Evolutionary conservation across 2,113 vertebrate species (phyloP).

Genomic region (Notiomystis cincta): DNA sequence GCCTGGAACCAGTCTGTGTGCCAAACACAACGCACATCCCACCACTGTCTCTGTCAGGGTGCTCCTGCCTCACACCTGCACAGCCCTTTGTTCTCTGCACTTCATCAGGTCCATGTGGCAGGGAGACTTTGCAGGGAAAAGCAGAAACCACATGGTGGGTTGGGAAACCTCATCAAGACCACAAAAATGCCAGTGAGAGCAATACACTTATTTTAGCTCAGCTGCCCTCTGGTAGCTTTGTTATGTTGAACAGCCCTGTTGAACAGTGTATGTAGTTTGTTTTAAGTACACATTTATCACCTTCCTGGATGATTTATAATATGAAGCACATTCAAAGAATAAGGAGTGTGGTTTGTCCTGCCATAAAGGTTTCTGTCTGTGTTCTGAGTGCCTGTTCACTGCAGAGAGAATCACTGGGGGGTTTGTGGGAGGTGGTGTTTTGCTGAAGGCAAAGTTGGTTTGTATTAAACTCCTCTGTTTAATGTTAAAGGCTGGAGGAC

Average conservation of each 20-base stretch:
- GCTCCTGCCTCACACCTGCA: neutral
- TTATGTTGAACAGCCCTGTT: neutral
- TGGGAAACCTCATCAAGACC: neutral
- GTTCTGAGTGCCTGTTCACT: accelerated
- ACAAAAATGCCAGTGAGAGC: neutral
- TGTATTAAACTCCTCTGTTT: neutral
- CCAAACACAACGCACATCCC: neutral
- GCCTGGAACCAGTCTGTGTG: neutral
- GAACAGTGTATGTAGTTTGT: neutral
- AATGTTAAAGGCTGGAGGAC: neutral
- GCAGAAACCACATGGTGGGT: neutral
- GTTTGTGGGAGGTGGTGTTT: neutral
- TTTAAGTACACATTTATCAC: slow-evolving; percentile 24
- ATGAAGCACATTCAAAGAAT: neutral
- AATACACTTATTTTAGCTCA: neutral
- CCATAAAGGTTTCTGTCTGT: neutral
- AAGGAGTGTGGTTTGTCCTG: neutral
- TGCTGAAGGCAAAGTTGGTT: neutral
- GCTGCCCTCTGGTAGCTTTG: neutral
- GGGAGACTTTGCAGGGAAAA: neutral
- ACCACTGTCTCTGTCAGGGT: accelerated
- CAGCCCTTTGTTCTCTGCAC: neutral
- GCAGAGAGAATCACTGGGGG: neutral
- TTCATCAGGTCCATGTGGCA: accelerated
- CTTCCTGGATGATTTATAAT: neutral